Percentiles rank a stretch among this genome's conserved stretches.
Conservation (phyloP, 1,140 invertebrate species). For the Trichonephila clavata region DNA sequence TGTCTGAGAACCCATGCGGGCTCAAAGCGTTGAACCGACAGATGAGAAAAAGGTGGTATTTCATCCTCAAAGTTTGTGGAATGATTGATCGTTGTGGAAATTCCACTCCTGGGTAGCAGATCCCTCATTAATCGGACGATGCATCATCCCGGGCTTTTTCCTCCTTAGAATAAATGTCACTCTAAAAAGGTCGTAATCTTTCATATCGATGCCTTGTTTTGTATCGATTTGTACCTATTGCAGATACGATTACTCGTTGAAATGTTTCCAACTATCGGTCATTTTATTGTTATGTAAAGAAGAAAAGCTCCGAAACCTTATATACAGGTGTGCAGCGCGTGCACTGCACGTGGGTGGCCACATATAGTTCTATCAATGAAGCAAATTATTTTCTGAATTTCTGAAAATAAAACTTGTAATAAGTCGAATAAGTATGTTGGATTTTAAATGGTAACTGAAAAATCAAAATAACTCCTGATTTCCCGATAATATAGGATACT, state of each 20-base stretch:
- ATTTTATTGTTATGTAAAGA: no score
- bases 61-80: background rate
- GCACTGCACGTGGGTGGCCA: no score
- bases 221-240: background rate
- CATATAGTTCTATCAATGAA: no score
- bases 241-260: background rate
- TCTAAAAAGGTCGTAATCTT: conserved; percentile 23
- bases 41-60: background rate
- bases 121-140: conserved; percentile 65
- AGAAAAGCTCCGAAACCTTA: no score
- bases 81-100: conserved; percentile 49
- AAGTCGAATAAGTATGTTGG: no score
- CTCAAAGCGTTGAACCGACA: background rate
- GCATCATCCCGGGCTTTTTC: conserved; percentile 17
- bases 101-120: conserved; percentile 31
- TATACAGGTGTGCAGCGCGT: no score
- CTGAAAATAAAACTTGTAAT: no score
- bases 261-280: background rate
- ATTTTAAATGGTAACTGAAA: no score
- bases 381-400: no score
- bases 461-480: no score
- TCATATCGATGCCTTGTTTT: background rate
- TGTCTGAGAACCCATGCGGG: background rate
- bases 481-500: no score
- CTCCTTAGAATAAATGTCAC: conserved; percentile 46